Evolutionary conservation across 92 coral and sea anemone species (phyloP), one percentile per base, ranked within the genome.

Genomic region (Phenganax stokvisi): DNA sequence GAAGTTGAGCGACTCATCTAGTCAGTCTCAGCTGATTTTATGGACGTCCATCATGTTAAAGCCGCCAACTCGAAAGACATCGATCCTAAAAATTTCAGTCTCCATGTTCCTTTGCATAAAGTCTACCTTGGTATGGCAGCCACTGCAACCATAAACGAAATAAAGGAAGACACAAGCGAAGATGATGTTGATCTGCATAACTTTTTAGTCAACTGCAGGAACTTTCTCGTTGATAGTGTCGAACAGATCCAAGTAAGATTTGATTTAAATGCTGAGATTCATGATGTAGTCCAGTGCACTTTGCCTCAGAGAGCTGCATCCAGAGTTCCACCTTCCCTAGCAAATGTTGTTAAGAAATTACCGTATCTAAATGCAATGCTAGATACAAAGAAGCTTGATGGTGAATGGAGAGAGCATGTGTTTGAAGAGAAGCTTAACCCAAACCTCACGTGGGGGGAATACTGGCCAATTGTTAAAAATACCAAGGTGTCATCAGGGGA

Each of bases 1-100:
- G 75, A 70, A 70, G 53, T 70, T 17, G 75, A 70, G 51, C 25
- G 25, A 20, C 53, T 70, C 12, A 70, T 70, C 9, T 9, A 52
- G 17, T 70, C 75, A 29, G 30, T 70, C 30, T 13, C 75, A 30
- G 30, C 51, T 70, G 75, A 70, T 70, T 70, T 70, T n/a, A 70
- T 70, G 75, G 27, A 70, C 9, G 27, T 70, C 13, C 75, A 8
- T 52, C 30, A 17, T 30, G 75, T 29, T 8, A 70, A 70, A 30
- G 12, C 75, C 11, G 30, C 75, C 9, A 70, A 17, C 44, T n/a
- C 75, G 10, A 70, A 70, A 30, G 75, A 17, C 12, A 70, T 70
- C 53, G 75, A 70, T 29, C 75, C 51, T 6, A 29, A 44, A 17
- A 70, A n/a, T 8, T 13, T 29, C 12, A 52, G 30, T 10, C 8